Conservation (phyloP, 2,888 invertebrate species). For the Plemyria rubiginata region DNA sequence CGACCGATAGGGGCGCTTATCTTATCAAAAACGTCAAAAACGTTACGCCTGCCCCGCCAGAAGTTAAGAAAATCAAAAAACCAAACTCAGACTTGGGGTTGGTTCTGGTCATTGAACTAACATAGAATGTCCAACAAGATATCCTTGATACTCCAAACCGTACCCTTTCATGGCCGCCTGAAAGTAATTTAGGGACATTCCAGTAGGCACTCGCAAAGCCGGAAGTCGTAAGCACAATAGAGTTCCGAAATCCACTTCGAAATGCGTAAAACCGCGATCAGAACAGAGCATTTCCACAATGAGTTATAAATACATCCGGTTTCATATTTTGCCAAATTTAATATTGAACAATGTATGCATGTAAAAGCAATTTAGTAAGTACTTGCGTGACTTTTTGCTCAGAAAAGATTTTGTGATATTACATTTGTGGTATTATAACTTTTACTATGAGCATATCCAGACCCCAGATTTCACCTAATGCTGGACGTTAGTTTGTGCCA, state of each 20-base stretch:
- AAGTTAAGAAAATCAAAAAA: no score
- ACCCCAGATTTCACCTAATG: no score
- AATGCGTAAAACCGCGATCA: constrained; percentile 23
- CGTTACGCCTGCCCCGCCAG: no score
- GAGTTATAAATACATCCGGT: constrained; percentile 19
- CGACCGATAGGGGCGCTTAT: no score
- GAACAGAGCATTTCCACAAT: constrained; percentile 23
- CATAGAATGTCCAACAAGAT: background rate
- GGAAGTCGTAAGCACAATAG: constrained; percentile 33
- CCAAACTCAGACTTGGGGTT: no score
- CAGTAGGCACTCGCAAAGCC: constrained; percentile 23
- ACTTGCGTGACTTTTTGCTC: no score
- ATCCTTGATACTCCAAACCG: background rate
- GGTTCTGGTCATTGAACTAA: background rate
- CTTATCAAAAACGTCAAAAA: no score
- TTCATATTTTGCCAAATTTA: background rate
- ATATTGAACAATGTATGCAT: background rate
- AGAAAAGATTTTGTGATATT: no score
- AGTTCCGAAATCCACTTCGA: constrained; percentile 21
- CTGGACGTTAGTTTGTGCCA: no score
- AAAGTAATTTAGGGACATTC: constrained; percentile 16
- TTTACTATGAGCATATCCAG: no score
- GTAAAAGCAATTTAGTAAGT: no score
- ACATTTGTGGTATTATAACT: no score
- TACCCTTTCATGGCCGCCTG: constrained; percentile 1